These are phyloP conservation scores for Mustelus asterias DNA, from an alignment of 2,113 vertebrate species.

Conservation along the genomic window DNA sequence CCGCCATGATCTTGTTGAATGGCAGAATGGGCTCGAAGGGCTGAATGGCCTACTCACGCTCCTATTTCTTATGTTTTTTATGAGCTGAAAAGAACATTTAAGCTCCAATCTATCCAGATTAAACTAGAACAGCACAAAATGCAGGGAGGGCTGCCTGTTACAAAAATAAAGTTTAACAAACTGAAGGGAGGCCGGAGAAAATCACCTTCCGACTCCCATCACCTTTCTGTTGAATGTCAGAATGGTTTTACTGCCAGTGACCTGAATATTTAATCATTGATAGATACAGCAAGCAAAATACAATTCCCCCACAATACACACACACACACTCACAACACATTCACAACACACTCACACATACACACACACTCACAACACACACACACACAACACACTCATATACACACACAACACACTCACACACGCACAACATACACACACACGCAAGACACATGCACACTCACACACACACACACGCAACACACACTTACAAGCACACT, in stretches of 20 bases:
- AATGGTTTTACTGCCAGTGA: background rate
- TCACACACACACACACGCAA: too few relatives aligned
- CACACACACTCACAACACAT: too few relatives aligned
- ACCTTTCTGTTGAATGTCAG: background rate
- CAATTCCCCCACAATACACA: too few relatives aligned
- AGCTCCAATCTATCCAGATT: background rate
- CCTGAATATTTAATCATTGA: background rate
- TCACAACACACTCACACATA: too few relatives aligned
- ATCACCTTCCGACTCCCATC: background rate
- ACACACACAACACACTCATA: too few relatives aligned
- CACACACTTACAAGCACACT: too few relatives aligned
- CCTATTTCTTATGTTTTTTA: too few relatives aligned
- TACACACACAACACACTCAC: too few relatives aligned
- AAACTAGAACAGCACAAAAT: background rate
- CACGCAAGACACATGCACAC: too few relatives aligned
- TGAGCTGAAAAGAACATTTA: background rate
- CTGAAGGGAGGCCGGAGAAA: background rate
- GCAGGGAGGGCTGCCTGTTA: background rate
- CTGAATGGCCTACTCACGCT: background rate
- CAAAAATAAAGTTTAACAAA: background rate
- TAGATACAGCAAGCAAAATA: background rate
- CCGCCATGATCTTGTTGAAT: background rate
- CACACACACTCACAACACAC: too few relatives aligned
- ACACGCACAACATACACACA: too few relatives aligned
- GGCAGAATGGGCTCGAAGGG: background rate